Percentiles rank a stretch among this genome's conserved stretches.
These are phyloP conservation scores for Morinoia aosen DNA, from an alignment of 2,888 invertebrate species.

Conservation along the genomic window DNA sequence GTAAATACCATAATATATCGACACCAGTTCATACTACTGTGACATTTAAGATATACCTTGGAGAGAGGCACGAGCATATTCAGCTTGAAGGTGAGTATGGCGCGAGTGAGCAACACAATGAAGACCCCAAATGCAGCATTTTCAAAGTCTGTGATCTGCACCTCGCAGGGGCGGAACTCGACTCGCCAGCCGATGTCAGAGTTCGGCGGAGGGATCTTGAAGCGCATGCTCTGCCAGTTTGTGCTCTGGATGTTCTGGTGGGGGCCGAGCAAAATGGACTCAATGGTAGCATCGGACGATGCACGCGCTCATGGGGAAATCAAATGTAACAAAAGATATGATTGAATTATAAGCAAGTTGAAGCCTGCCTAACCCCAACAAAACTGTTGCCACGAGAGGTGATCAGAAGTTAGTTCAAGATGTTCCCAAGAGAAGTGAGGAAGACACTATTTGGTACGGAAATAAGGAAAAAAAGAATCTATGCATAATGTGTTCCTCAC, in stretches of 20 bases:
- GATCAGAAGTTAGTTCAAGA: too few relatives aligned
- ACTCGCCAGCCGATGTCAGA: constrained; percentile 99
- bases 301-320: too few relatives aligned
- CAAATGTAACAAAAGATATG: too few relatives aligned
- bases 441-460: too few relatives aligned
- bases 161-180: constrained; percentile 98
- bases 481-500: too few relatives aligned
- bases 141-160: constrained; percentile 99
- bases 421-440: too few relatives aligned
- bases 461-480: too few relatives aligned
- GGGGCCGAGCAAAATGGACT: constrained; percentile 67
- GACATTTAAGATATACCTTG: constrained; percentile 77
- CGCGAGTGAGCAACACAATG: constrained; percentile 94
- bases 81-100: constrained; percentile 94
- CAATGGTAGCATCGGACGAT: background rate
- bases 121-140: constrained; percentile 99
- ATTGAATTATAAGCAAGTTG: too few relatives aligned
- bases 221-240: constrained; percentile 99
- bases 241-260: constrained; percentile 96
- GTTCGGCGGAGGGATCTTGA: constrained; percentile 97
- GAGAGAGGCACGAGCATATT: constrained; percentile 98
- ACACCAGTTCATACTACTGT: too few relatives aligned
- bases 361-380: too few relatives aligned
- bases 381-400: too few relatives aligned
- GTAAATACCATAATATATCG: too few relatives aligned